A percentile compares a stretch with the other conserved stretches of the same genome.
phyloP scores from a whole-genome alignment of 2,888 invertebrate species.

The Apodemia zela region DNA sequence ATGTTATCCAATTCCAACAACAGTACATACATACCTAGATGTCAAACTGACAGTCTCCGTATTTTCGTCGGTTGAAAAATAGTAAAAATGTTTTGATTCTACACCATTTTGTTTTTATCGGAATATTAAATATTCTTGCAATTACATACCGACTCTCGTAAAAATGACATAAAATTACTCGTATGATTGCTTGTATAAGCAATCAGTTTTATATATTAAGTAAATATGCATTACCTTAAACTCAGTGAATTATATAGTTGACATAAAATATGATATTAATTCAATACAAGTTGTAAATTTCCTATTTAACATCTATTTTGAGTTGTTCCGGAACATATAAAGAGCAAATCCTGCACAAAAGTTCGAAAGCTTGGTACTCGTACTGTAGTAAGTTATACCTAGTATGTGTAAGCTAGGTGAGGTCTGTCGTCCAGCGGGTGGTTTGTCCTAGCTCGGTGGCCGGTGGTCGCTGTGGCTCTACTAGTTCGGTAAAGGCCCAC shows the following conservation, averaged over 20 bases:
- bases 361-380: not conserved
- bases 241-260: not conserved
- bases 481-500: constrained; percentile 69
- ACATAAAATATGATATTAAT: not conserved
- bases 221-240: not conserved
- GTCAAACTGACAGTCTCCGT: too few relatives aligned
- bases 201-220: not conserved
- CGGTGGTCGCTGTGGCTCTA: constrained; percentile 41
- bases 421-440: constrained; percentile 41
- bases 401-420: constrained; percentile 39
- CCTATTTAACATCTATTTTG: not conserved
- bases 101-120: too few relatives aligned
- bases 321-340: not conserved
- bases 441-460: constrained; percentile 55
- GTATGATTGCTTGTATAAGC: too few relatives aligned
- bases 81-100: too few relatives aligned
- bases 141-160: too few relatives aligned
- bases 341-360: not conserved
- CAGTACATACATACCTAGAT: too few relatives aligned
- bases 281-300: constrained; percentile 1
- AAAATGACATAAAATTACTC: too few relatives aligned
- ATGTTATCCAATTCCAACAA: too few relatives aligned
- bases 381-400: constrained; percentile 37
- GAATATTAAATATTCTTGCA: too few relatives aligned
- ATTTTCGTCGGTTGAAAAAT: too few relatives aligned